Conservation (phyloP, 2,888 invertebrate species). For the Vannuccia rotundouncinata region DNA sequence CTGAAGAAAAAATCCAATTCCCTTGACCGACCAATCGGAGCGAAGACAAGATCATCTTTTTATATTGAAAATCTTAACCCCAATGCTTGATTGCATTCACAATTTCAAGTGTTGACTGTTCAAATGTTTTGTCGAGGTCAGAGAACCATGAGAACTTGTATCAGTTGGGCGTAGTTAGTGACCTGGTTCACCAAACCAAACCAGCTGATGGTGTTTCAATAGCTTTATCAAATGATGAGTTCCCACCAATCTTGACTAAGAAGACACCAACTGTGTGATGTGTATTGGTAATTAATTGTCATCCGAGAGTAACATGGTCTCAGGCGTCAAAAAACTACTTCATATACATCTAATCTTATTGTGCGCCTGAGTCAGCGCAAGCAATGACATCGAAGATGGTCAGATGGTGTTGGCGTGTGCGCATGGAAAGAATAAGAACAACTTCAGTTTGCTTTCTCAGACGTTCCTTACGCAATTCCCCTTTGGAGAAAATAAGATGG, state of each 20-base stretch:
- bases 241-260: neutral
- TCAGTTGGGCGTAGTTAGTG: too few species aligned
- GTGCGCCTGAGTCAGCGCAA: slow-evolving; percentile 23
- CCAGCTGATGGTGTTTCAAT: neutral
- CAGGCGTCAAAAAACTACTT: neutral
- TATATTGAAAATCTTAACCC: slow-evolving; percentile 14
- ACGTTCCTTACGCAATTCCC: neutral
- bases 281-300: neutral
- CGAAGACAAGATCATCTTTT: neutral
- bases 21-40: neutral
- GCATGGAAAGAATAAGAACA: neutral
- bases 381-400: neutral
- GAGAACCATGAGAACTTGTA: neutral
- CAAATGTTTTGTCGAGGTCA: neutral
- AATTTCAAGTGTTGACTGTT: neutral
- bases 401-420: too few species aligned
- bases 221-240: neutral
- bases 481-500: neutral
- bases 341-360: neutral
- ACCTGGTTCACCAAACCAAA: too few species aligned
- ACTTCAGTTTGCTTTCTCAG: neutral
- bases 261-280: too few species aligned
- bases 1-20: slow-evolving; percentile 11
- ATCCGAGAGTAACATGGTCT: too few species aligned
- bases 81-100: too few species aligned